A percentile compares a stretch with the other conserved stretches of the same genome.
phyloP scores from a whole-genome alignment of 2,888 invertebrate species.

The Chrysodeixis includens region DNA sequence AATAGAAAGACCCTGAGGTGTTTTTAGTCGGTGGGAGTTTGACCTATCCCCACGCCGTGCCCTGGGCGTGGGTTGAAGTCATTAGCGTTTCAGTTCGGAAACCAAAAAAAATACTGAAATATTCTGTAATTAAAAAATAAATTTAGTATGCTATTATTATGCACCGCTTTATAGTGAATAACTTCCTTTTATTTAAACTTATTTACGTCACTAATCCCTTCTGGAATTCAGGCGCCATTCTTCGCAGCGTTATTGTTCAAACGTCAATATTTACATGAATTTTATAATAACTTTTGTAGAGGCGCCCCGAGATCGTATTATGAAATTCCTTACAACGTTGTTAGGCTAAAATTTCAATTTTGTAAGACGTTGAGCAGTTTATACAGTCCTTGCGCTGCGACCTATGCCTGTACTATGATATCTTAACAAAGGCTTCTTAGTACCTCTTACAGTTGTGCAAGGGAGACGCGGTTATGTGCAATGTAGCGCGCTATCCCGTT shows the following conservation, averaged over 20 bases:
- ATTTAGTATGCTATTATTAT: neutral
- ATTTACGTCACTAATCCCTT: neutral
- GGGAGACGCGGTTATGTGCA: too few relatives aligned
- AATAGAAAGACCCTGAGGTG: too few relatives aligned
- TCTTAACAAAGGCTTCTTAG: too few relatives aligned
- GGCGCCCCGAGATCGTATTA: neutral
- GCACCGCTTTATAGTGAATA: too few relatives aligned
- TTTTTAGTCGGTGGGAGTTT: too few relatives aligned
- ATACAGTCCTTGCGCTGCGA: slow-evolving; percentile 24
- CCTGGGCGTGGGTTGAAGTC: too few relatives aligned
- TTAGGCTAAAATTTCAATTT: slow-evolving; percentile 34
- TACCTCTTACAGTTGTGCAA: too few relatives aligned
- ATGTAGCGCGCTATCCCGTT: too few relatives aligned
- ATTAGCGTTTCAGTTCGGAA: too few relatives aligned
- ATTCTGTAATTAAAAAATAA: neutral
- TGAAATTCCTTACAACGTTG: slow-evolving; percentile 37
- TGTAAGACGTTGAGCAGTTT: slow-evolving; percentile 17
- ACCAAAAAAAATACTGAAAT: too few relatives aligned
- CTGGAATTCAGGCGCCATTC: neutral
- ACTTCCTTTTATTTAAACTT: neutral
- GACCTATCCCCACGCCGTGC: too few relatives aligned
- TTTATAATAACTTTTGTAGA: slow-evolving; percentile 2
- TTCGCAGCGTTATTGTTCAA: neutral
- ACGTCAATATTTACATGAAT: slow-evolving; percentile 5
- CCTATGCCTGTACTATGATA: neutral